Evolutionary conservation across 2,888 invertebrate species (phyloP).

Genomic region (Molanna angustata): DNA sequence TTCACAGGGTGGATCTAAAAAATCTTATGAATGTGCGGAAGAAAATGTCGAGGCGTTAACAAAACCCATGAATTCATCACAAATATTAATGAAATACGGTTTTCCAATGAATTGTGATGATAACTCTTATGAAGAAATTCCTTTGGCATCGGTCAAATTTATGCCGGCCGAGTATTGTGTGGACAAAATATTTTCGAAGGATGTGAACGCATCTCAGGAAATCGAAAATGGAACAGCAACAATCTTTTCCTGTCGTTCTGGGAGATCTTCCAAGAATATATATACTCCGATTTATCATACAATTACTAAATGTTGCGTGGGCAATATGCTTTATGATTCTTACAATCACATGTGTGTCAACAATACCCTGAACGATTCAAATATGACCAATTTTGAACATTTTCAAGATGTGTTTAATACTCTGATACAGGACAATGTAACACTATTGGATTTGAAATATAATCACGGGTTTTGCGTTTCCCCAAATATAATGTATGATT

Average conservation of each 20-base stretch:
- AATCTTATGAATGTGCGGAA: too few species aligned
- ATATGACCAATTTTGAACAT: background rate
- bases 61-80: too few species aligned
- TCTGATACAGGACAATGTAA: conserved; percentile 31
- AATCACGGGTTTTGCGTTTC: conserved; percentile 3
- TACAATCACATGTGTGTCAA: conserved; percentile 37
- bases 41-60: too few species aligned
- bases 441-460: conserved; percentile 16
- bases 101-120: conserved; percentile 41
- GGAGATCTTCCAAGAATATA: too few species aligned
- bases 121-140: conserved; percentile 35
- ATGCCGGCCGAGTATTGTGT: conserved; percentile 22
- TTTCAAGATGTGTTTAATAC: background rate
- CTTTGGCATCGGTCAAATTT: conserved; percentile 4
- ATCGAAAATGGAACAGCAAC: conserved; percentile 16
- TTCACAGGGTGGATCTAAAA: too few species aligned
- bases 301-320: conserved; percentile 48
- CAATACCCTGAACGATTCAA: too few species aligned
- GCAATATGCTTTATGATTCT: conserved; percentile 43
- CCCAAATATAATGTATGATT: conserved; percentile 17
- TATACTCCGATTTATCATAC: conserved; percentile 33
- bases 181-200: conserved; percentile 27
- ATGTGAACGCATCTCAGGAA: background rate
- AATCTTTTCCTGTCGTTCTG: conserved; percentile 25
- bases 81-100: too few species aligned